These are phyloP conservation scores for Coilia nasus DNA, from an alignment of 2,797 vertebrate species.

Conservation along the genomic window DNA sequence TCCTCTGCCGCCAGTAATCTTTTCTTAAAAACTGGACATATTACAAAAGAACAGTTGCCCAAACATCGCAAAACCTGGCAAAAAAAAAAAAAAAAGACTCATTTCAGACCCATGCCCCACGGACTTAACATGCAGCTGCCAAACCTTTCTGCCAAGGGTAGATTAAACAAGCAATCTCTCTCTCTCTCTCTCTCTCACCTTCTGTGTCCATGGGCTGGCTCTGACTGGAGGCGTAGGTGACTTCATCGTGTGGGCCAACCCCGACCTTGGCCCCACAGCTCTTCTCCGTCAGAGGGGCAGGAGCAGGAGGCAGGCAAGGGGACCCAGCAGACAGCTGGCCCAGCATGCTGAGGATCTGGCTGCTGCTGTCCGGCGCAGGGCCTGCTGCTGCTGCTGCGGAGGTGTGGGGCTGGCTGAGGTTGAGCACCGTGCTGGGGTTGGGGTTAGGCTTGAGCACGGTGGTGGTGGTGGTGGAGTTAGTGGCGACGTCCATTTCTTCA, in stretches of 20 bases:
- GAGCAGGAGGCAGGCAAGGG: constrained; percentile 47
- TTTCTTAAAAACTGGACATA: not conserved
- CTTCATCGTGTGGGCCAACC: constrained; percentile 54
- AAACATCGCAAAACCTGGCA: constrained; percentile 4
- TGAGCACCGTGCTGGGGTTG: constrained; percentile 43
- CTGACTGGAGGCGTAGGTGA: constrained; percentile 63
- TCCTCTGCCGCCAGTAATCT: not conserved
- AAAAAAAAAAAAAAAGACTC: not conserved
- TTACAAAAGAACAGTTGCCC: not conserved
- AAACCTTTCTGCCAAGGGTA: not conserved
- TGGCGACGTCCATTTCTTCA: constrained; percentile 42
- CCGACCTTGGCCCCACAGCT: constrained; percentile 59
- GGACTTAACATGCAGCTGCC: not conserved
- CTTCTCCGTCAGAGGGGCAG: constrained; percentile 47
- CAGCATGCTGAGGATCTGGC: constrained; percentile 60
- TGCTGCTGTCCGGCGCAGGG: constrained; percentile 50
- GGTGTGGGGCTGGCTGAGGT: constrained; percentile 46
- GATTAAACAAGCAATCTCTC: not conserved
- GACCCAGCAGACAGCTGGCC: constrained; percentile 55
- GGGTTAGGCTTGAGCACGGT: constrained; percentile 56
- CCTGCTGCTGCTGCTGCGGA: constrained; percentile 23
- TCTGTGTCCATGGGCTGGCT: constrained; percentile 41
- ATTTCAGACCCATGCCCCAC: not conserved
- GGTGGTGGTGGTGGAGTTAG: constrained; percentile 44
- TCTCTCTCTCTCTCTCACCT: constrained; percentile 54